Evolutionary conservation across 1,140 invertebrate species (phyloP), one percentile per base, ranked within the genome.

Genomic region (Drosophila azteca): DNA sequence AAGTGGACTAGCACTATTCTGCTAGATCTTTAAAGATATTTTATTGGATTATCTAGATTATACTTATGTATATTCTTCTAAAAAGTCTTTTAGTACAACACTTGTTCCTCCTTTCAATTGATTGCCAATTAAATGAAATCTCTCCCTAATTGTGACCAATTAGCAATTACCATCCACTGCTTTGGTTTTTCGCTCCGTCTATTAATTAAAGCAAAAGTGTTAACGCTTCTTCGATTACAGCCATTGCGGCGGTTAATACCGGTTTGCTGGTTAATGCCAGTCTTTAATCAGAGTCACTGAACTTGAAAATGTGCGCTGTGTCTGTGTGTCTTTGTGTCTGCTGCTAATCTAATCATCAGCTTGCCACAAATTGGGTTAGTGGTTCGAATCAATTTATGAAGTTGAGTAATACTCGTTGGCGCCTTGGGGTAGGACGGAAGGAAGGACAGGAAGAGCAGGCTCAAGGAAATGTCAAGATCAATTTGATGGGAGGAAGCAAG

Each of bases 211-310:
- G 3, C 9, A 68, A 57, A 43, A 17, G 1, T 20, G 43, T 55
- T 31, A 67, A 31, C 31, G 17, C 35, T 48, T 13, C 4, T 39
- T 41, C 7, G 52, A 55, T 68, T 57, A 24, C 29, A 68, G 51
- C 55, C 35, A 39, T 13, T 3, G 11, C 35, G 35, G 31, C 22
- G 43, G 15, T 78, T 62, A 77, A 50, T 48, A 52, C 26, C 57
- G 31, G 45, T 39, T 26, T 26, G 24, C 5, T 26, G 24, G 24
- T 26, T 26, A 24, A 57, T n/a, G n/a, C 20, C 57, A 31, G 45
- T 39, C 49, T 41, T 59, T 50, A 66, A 79, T 43, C 22, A 61
- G 59, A 84, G 44, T 63, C 80, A 80, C 50, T 73, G 67, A 84
- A 73, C 67, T 80, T 59, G 67, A 77, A 85, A 85, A 46, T 77